phyloP scores from a whole-genome alignment of 2,888 invertebrate species.

The Drosophila histrio region DNA sequence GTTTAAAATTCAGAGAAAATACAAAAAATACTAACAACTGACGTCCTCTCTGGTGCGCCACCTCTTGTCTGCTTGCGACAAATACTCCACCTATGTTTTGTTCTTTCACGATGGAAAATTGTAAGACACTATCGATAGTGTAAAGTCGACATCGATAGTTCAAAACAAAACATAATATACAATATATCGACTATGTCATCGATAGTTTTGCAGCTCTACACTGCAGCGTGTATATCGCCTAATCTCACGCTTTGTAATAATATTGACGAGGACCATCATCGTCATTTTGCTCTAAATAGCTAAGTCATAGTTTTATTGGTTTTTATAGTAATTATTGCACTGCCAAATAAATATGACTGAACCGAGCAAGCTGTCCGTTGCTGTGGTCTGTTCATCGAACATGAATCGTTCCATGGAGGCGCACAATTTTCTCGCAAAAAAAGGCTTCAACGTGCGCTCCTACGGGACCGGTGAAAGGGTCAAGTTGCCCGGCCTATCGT shows the following conservation, averaged over 20 bases:
- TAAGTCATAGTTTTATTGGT: conserved; percentile 19
- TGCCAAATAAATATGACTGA: conserved; percentile 79
- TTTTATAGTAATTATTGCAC: conserved; percentile 40
- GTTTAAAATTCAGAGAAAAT: too few species aligned
- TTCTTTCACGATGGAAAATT: too few species aligned
- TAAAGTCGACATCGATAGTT: too few species aligned
- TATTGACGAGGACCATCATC: conserved; percentile 13
- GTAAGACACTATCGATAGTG: too few species aligned
- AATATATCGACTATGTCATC: too few species aligned
- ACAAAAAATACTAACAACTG: too few species aligned
- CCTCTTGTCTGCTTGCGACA: too few species aligned
- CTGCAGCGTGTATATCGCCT: too few species aligned
- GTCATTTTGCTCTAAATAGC: conserved; percentile 26
- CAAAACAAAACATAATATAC: too few species aligned
- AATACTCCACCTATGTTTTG: too few species aligned
- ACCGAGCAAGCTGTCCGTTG: conserved; percentile 88
- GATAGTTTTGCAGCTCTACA: too few species aligned
- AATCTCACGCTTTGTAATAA: conserved; percentile 2
- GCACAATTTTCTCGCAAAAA: conserved; percentile 98
- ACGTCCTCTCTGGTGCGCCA: too few species aligned
- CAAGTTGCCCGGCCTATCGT: conserved; percentile 97
- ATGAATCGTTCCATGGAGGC: conserved; percentile 99
- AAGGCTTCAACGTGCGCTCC: conserved; percentile 97
- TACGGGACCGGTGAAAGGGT: conserved; percentile 98
- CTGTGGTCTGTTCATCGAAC: conserved; percentile 99